Base-by-base conservation (phyloP, 1,140 invertebrate species). In the Drosophila ficusphila region DNA sequence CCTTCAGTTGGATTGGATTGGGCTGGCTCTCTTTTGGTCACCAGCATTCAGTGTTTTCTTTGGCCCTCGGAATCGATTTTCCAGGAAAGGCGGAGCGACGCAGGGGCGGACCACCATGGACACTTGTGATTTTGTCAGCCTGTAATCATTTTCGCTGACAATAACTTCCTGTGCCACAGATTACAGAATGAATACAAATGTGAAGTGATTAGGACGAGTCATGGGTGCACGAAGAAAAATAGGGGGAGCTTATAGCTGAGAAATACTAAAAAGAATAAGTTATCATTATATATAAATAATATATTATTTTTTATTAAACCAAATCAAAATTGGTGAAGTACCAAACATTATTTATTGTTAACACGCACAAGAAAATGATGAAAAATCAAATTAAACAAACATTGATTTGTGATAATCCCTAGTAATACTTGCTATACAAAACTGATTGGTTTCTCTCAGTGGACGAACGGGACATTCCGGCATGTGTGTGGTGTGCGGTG, bases 101-200 rank as follows among this genome's bases (percentile, higher is more conserved):
- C 11, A 11, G 12, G 4, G n/a, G 1, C 41, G 12, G 69, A 73
- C 67, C 67, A 73, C 56, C 70, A 72, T 46, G 53, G 56, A 23
- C 57, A 25, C 60, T 67, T 49, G 44, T 67, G 60, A 58, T 71
- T 57, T 70, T 33, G 64, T 69, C 68, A 57, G 51, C 64, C 27
- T 73, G 69, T 74, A 74, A 74, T 74, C 70, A 73, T 74, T 73
- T 74, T 72, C 27, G 71, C 58, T 74, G 71, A 74, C 71, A 74
- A 73, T 64, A 46, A 74, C 71, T 74, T 74, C 71, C 71, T 74
- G 71, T 64, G 57, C 48, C 68, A 36, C 19, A 73, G 58, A 73
- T 73, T 64, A 47, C 47, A 44, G 49, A 70, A 41, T 56, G 67
- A 69, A 68, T 69, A 68, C 49, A 70, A 71, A 70, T 70, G 42